Evolutionary conservation across 2,888 invertebrate species (phyloP).

Genomic region (Mesorhabditis belari): DNA sequence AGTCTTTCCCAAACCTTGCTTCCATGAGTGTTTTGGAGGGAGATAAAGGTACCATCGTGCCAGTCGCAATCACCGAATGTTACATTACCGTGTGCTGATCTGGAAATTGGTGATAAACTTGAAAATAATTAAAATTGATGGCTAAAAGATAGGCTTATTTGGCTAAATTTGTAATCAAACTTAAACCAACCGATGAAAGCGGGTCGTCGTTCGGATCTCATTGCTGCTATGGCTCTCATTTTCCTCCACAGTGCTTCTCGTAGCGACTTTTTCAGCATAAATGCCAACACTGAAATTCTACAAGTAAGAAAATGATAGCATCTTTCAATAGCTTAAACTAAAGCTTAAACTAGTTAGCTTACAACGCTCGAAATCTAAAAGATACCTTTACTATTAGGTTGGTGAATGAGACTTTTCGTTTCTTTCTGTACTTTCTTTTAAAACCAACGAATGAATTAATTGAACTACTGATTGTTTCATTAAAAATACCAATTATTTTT

Average conservation of each 20-base stretch:
- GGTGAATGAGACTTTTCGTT: too few species aligned
- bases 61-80: conserved; percentile 56
- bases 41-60: conserved; percentile 58
- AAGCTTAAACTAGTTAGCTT: too few species aligned
- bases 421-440: too few species aligned
- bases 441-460: too few species aligned
- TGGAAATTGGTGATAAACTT: conserved; percentile 24
- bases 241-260: conserved; percentile 49
- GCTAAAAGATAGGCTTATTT: too few species aligned
- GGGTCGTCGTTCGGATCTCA: conserved; percentile 57
- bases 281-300: too few species aligned
- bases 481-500: neutral
- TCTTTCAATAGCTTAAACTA: too few species aligned
- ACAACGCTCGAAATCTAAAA: too few species aligned
- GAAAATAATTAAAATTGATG: neutral
- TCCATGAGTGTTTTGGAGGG: conserved; percentile 58
- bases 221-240: too few species aligned
- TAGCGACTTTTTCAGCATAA: conserved; percentile 52
- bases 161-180: too few species aligned
- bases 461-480: neutral
- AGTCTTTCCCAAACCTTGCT: conserved; percentile 19
- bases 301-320: too few species aligned
- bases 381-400: too few species aligned
- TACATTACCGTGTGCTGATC: conserved; percentile 53
- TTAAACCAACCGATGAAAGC: conserved; percentile 58